Percentiles rank a stretch among this genome's conserved stretches.
These are phyloP conservation scores for Lutraria lutraria DNA, from an alignment of 2,888 invertebrate species.

Conservation along the genomic window DNA sequence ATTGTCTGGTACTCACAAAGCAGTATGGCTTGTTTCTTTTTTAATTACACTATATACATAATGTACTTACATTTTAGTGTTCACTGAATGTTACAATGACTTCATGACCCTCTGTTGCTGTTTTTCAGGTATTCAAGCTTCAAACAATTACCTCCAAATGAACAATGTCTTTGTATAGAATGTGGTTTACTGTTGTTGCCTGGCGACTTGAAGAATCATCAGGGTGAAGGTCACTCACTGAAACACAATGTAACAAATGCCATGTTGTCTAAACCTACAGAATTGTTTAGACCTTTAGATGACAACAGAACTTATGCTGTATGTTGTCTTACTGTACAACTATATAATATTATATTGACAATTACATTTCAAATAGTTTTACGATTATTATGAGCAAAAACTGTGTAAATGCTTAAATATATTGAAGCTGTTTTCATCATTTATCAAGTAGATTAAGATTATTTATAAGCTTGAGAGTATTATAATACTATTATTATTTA, in stretches of 20 bases:
- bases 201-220: conserved; percentile 76
- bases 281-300: conserved; percentile 90
- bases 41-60: too few relatives aligned
- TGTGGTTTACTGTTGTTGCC: conserved; percentile 84
- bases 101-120: not conserved
- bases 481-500: too few relatives aligned
- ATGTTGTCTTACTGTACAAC: conserved; percentile 11
- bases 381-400: too few relatives aligned
- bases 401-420: too few relatives aligned
- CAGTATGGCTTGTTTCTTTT: too few relatives aligned
- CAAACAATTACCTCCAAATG: conserved; percentile 32
- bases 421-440: too few relatives aligned
- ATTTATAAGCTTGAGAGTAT: too few relatives aligned
- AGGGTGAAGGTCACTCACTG: conserved; percentile 76
- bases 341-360: too few relatives aligned
- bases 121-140: conserved; percentile 24
- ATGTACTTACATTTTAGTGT: too few relatives aligned
- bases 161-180: conserved; percentile 81
- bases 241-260: conserved; percentile 65
- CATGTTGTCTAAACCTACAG: conserved; percentile 79
- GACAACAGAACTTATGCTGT: conserved; percentile 93
- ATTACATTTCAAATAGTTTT: too few relatives aligned
- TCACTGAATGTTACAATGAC: not conserved
- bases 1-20: too few relatives aligned
- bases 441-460: too few relatives aligned